A percentile compares a stretch with the other conserved stretches of the same genome.
Conservation (phyloP, 2,888 invertebrate species). For the Bruchidius siliquastri region DNA sequence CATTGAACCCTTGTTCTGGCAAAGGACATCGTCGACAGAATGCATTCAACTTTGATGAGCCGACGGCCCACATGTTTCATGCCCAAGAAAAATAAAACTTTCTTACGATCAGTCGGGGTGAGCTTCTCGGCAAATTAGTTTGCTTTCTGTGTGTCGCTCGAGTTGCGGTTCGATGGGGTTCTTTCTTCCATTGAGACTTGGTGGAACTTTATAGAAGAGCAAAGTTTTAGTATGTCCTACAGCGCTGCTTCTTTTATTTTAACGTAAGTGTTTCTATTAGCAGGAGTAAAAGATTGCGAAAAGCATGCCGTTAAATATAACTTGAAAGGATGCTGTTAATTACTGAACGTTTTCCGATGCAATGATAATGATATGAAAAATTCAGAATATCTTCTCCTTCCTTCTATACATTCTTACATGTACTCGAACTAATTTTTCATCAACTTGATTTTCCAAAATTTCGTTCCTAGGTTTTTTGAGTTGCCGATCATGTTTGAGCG, state of each 20-base stretch:
- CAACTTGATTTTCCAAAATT: no score
- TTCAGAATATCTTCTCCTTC: no score
- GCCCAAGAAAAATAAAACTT: constrained; percentile 7
- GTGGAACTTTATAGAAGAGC: not conserved
- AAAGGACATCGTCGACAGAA: not conserved
- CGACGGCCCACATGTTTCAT: constrained; percentile 22
- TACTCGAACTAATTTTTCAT: no score
- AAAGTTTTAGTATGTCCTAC: not conserved
- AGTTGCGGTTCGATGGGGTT: not conserved
- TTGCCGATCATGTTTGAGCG: no score
- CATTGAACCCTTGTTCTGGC: not conserved
- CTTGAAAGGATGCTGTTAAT: no score
- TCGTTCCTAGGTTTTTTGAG: no score
- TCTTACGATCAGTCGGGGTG: constrained; percentile 1
- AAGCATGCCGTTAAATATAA: no score
- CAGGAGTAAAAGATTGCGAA: no score
- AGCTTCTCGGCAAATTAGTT: not conserved
- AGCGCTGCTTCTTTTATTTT: not conserved
- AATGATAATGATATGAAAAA: no score
- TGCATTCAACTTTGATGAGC: constrained; percentile 42
- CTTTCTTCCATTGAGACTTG: not conserved
- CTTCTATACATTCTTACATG: no score
- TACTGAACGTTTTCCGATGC: no score
- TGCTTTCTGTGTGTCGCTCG: not conserved
- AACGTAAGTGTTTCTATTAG: no score